Percentiles rank a stretch among this genome's conserved stretches.
These are phyloP conservation scores for Lithophane socia DNA, from an alignment of 2,888 invertebrate genomes.

Conservation along the genomic window DNA sequence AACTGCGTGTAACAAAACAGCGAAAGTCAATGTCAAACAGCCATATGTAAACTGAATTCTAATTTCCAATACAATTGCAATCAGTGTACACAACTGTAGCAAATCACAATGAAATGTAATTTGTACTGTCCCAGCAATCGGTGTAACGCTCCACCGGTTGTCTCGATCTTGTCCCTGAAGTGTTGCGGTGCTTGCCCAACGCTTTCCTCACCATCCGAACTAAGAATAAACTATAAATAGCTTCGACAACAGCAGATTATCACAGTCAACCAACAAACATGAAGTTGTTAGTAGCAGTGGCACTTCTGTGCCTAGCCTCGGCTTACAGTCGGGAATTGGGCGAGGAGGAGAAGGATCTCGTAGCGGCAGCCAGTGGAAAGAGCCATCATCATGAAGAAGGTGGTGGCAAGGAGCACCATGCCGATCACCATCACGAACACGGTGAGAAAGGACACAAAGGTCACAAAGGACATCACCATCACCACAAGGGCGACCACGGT, in stretches of 20 bases:
- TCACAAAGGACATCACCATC: conserved; percentile 87
- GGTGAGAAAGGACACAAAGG: conserved; percentile 86
- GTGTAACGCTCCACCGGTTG: conserved; percentile 81
- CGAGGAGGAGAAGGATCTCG: conserved; percentile 84
- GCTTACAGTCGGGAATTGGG: conserved; percentile 81
- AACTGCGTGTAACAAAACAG: not conserved
- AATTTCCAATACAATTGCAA: conserved; percentile 57
- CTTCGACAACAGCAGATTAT: conserved; percentile 68
- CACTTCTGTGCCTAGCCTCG: conserved; percentile 84
- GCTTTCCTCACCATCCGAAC: conserved; percentile 83
- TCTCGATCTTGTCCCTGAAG: conserved; percentile 81
- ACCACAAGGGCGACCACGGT: conserved; percentile 86
- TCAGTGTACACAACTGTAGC: conserved; percentile 58
- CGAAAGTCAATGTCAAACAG: conserved; percentile 10
- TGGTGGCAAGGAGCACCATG: conserved; percentile 86
- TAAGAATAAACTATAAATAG: conserved; percentile 89
- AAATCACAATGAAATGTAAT: conserved; percentile 74
- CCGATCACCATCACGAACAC: conserved; percentile 85
- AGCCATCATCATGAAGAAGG: conserved; percentile 83
- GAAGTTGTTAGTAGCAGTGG: conserved; percentile 83
- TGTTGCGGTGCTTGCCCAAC: conserved; percentile 81
- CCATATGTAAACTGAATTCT: conserved; percentile 44
- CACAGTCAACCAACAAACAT: conserved; percentile 81
- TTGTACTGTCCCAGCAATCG: conserved; percentile 72
- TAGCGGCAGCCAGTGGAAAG: conserved; percentile 84